These are phyloP conservation scores for Cherax quadricarinatus DNA, from an alignment of 1,140 invertebrate species.

Conservation along the genomic window DNA sequence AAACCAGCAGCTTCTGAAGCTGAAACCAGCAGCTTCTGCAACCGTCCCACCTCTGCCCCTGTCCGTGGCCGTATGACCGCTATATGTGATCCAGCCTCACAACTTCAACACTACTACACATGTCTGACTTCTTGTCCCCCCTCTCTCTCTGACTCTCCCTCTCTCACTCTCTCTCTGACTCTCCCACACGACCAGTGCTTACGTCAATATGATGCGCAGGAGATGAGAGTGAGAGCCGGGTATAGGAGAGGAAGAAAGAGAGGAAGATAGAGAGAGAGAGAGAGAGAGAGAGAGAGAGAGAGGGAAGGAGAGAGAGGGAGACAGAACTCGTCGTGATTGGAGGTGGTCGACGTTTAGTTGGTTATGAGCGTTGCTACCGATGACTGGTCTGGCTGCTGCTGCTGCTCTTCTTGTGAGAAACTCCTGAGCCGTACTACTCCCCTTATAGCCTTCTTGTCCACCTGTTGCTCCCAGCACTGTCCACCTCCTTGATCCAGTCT, in stretches of 20 bases:
- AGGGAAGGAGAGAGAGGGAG: conserved; percentile 26
- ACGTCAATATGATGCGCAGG: conserved; percentile 65
- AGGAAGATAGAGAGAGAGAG: conserved; percentile 56
- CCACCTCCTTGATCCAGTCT: background rate
- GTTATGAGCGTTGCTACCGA: conserved; percentile 43
- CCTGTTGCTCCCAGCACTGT: background rate
- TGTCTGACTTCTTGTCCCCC: conserved; percentile 51
- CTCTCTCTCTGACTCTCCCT: conserved; percentile 39
- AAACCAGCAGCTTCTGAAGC: background rate
- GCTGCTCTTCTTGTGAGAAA: background rate
- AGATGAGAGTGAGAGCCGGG: conserved; percentile 61
- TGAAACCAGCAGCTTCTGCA: conserved; percentile 35
- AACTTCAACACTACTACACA: conserved; percentile 56
- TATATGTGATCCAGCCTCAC: conserved; percentile 53
- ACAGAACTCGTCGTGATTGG: background rate
- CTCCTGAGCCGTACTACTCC: too few species aligned
- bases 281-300: conserved; percentile 36
- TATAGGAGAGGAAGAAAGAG: conserved; percentile 60
- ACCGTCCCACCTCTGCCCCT: conserved; percentile 46
- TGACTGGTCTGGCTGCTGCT: conserved; percentile 38
- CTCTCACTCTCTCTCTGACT: conserved; percentile 37
- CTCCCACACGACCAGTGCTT: conserved; percentile 59
- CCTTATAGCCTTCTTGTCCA: background rate
- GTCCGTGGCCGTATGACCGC: conserved; percentile 32
- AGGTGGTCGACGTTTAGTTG: conserved; percentile 36